Base-by-base conservation (phyloP, 2,113 vertebrate species). In the Arothron firmamentum region DNA sequence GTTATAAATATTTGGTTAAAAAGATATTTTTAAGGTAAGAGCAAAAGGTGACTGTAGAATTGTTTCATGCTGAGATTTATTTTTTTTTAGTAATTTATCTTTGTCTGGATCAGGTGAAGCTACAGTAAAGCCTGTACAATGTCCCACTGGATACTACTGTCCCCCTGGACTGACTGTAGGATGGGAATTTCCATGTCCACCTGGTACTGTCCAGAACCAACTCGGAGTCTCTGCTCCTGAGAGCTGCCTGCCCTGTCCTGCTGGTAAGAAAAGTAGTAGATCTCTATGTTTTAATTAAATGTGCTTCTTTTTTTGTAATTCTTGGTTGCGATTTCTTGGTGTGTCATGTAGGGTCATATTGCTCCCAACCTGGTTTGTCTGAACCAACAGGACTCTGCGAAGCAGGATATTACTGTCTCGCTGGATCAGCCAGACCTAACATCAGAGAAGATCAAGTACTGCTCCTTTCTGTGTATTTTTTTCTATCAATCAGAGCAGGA, bases 341-440 rank as follows among this genome's bases (percentile, higher is more conserved):
- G 12, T 62, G 50, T 76, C 28, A 67, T 84, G 4, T 62, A 98
- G 95, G 94, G 23, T 93, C 88, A 92, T 94, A 94, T 48, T 98
- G 95, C 79, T 91, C 90, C 17, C 85, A 80, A 0, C 77, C 86
- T 67, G 94, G 94, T 19, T 86, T 93, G 0, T 75, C 90, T 0
- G 83, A 87, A 67, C 93, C 94, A 0, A 92, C 92, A 1, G 95
- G 95, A 1, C 79, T 82, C 20, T 98, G 95, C 76, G 86, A 92
- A 9, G 74, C 92, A 2, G 92, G 93, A 14, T 92, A 92, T 69
- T 91, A 91, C 56, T 96, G 95, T 70, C 86, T 87, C 31, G 83
- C 74, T 23, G 93, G 93, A 67, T 92, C 94, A n/a, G 14, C 71
- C 57, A 94, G 87, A 48, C 90, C 92, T 4, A 91, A 93, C 3